Base-by-base conservation (phyloP, 1,140 invertebrate genomes). In the Drosophila paulistorum region DNA sequence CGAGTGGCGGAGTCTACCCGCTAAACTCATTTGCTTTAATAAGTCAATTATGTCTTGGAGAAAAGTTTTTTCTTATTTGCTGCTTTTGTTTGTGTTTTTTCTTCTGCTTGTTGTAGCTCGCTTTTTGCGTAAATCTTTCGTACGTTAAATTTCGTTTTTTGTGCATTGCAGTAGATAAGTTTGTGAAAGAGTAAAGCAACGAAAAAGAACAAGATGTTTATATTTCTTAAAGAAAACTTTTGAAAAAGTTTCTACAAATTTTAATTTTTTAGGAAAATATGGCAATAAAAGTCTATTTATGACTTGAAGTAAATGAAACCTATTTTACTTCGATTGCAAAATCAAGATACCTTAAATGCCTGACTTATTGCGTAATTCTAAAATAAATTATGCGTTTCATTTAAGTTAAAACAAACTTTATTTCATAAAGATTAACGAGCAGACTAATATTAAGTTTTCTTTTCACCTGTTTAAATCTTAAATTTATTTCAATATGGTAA, bases 1-100 rank as follows among this genome's bases (percentile, higher is more conserved):
- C 67, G 35, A 81, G 74, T 65, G 55, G 55, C 60, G 42, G 41
- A 35, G 55, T 57, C 42, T 35, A 67, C 62, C 71, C 64, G 64
- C 65, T 74, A 79, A 79, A 84, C 79, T 72, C 68, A 80, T 85
- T 81, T 82, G 79, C 69, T 58, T 71, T 65, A 87, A 87, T 85
- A 86, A 87, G 79, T 83, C 72, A 79, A 87, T 86, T 87, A 83
- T 79, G 84, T 74, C 41, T 69, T 61, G 69, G 20, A 14, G 23
- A 68, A 57, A 58, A 13, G 2, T 58, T 62, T 45, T 41, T 54
- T 20, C 54, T 39, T 54, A 9, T 48, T 9, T 2, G 17, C 45
- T 23, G 17, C 17, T 20, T 51, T 51, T 51, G 45, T 51, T 23
- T 51, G 45, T 42, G 37, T 69, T 10, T 65, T 41, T 57, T 55